Conservation (phyloP, 2,797 vertebrate species). For the Ctenopoma multispine region DNA sequence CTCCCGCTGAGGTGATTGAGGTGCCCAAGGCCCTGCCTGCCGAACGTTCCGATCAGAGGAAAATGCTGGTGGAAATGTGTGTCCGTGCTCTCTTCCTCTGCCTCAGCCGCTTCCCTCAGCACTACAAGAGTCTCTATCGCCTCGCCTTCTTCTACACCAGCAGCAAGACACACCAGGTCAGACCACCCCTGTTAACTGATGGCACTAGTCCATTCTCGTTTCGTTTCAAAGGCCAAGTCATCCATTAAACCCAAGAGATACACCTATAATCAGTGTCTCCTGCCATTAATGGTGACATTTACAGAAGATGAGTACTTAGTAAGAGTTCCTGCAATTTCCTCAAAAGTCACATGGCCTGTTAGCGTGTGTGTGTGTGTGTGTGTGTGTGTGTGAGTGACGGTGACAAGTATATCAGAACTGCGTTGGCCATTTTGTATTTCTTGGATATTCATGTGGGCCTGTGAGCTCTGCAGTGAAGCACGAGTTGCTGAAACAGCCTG, state of each 20-base stretch:
- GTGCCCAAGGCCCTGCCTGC: slow-evolving; percentile 89
- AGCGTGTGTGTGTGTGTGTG: no score
- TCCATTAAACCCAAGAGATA: slow-evolving; percentile 26
- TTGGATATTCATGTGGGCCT: slow-evolving; percentile 27
- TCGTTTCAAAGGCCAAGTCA: slow-evolving; percentile 33
- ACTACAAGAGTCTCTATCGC: slow-evolving; percentile 98
- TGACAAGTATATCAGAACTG: slow-evolving; percentile 3
- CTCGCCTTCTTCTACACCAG: slow-evolving; percentile 93
- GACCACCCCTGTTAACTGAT: slow-evolving; percentile 37
- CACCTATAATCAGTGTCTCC: slow-evolving; percentile 31
- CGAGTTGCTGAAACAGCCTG: slow-evolving; percentile 66
- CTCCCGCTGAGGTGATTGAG: slow-evolving; percentile 79
- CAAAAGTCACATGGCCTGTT: slow-evolving; percentile 12
- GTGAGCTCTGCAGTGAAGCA: slow-evolving; percentile 53
- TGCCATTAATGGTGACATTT: slow-evolving; percentile 47
- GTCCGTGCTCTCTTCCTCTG: slow-evolving; percentile 91
- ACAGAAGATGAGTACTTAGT: slow-evolving; percentile 10
- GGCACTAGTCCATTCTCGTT: slow-evolving; percentile 5
- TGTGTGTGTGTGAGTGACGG: no score
- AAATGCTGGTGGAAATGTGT: slow-evolving; percentile 92
- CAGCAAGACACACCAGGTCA: slow-evolving; percentile 94
- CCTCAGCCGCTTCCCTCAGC: slow-evolving; percentile 96
- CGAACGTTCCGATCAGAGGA: slow-evolving; percentile 87
- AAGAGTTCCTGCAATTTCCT: slow-evolving; percentile 7
- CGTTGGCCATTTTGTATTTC: slow-evolving; percentile 1